Base-by-base conservation (phyloP, 1,140 invertebrate species). In the Xylocopa sonorina region DNA sequence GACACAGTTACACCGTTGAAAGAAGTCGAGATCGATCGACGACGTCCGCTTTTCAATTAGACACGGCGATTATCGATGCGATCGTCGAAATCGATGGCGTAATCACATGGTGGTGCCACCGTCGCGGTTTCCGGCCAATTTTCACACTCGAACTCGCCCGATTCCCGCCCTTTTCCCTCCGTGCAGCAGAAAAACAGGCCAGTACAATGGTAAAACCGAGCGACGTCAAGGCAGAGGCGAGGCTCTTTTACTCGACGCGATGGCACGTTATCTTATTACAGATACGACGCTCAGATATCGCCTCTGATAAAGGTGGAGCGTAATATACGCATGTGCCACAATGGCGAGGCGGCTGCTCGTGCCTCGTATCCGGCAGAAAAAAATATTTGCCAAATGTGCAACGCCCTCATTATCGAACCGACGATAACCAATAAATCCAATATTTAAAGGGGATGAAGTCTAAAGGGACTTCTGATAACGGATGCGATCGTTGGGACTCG, bases 281-380 rank as follows among this genome's bases (percentile, higher is more conserved):
- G 90, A 91, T 91, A 91, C 80, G 89, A 82, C 66, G 76, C 34
- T 81, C 83, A 87, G 90, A 91, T 91, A 91, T 91, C 89, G n/a
- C n/a, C 87, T 85, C 64, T 77, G 90, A 91, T 91, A 91, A 91
- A 91, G 86, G 81, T 78, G 48, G 80, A 83, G 78, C 81, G 77
- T 89, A 84, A 76, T 69, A 78, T 72, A 63, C 71, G 82, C 66
- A 72, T 76, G 78, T 81, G 75, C 57, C 78, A 55, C 53, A 80
- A 82, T 78, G 53, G 60, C 53, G n/a, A 41, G 75, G 43, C 18
- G 60, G 76, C 77, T 60, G 67, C 55, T 72, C 29, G 29, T 38
- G 53, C 58, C n/a, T 50, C 43, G 43, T 48, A 9, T 24, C 14
- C 3, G 29, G 21, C 38, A 29, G 24, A 16, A 62, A n/a, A 62